Conservation (phyloP, 2,113 vertebrate genomes). For the Melozone crissalis region DNA sequence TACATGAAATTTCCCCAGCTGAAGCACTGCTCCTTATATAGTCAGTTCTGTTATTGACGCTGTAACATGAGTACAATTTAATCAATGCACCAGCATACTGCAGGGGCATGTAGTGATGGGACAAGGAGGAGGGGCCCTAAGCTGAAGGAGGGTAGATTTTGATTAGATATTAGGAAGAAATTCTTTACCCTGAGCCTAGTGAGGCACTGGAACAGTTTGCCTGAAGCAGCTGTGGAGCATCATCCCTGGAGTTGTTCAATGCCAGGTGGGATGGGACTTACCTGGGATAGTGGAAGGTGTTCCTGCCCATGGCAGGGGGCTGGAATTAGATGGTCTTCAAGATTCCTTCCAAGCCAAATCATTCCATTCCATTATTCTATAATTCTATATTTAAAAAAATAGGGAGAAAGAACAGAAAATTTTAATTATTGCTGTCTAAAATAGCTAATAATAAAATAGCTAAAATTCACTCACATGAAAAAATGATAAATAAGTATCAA, state of each 20-base stretch:
- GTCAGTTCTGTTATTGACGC: not conserved
- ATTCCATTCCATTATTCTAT: not conserved
- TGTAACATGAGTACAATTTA: not conserved
- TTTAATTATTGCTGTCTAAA: not conserved
- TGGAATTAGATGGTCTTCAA: not conserved
- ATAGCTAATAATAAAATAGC: not conserved
- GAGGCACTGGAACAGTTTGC: not conserved
- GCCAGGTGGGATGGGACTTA: not conserved
- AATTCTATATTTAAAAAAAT: not conserved
- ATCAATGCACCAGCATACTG: not conserved
- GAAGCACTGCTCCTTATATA: not conserved
- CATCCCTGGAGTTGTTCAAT: fast-evolving
- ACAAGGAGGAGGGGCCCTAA: not conserved
- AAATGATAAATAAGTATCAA: not conserved
- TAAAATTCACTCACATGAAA: not conserved
- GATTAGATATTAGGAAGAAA: not conserved
- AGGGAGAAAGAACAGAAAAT: not conserved
- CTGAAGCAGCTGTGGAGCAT: not conserved
- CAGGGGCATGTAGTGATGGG: fast-evolving
- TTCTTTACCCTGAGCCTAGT: not conserved
- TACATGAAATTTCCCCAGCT: not conserved
- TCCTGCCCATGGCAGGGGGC: not conserved
- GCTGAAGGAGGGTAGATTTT: not conserved
- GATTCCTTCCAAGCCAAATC: not conserved
- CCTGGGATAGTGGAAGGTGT: not conserved